A percentile compares a stretch with the other conserved stretches of the same genome.
Evolutionary conservation across 2,113 vertebrate genomes (phyloP).

Genomic region (Microcebus lehilahytsara): DNA sequence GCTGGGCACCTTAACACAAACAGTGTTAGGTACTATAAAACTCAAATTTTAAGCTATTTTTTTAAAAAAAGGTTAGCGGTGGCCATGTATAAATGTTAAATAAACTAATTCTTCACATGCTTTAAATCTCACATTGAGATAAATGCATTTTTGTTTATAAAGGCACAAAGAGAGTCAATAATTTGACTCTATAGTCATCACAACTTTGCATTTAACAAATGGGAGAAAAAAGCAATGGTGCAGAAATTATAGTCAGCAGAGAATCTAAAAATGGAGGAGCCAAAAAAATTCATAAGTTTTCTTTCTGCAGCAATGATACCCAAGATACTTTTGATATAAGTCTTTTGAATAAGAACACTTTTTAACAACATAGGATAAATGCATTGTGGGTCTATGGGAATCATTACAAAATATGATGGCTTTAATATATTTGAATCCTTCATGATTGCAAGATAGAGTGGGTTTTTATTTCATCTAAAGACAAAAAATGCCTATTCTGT

Average conservation of each 20-base stretch:
- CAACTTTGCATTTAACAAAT: conserved; percentile 51
- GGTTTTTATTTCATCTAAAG: conserved; percentile 51
- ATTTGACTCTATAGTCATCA: not conserved
- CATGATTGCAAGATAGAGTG: conserved; percentile 32
- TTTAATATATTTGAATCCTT: conserved; percentile 68
- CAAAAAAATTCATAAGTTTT: conserved; percentile 70
- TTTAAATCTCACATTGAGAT: not conserved
- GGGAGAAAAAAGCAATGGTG: not conserved
- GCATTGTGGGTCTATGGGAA: conserved; percentile 49
- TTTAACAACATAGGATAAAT: conserved; percentile 64
- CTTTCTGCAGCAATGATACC: conserved; percentile 60
- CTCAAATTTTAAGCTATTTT: conserved; percentile 23
- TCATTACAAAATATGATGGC: conserved; percentile 56
- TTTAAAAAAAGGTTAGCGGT: not conserved
- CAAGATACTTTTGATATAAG: conserved; percentile 39
- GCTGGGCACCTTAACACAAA: not conserved
- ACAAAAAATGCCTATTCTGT: conserved; percentile 9
- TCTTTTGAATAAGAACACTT: conserved; percentile 60
- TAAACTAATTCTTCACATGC: not conserved
- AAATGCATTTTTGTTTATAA: conserved; percentile 3
- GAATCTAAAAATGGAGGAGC: conserved; percentile 53
- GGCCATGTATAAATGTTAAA: conserved; percentile 43
- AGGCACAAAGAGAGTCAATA: not conserved
- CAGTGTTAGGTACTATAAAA: not conserved
- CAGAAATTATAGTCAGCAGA: conserved; percentile 62